Evolutionary conservation across 2,888 invertebrate genomes (phyloP).

Genomic region (Antitype chi): DNA sequence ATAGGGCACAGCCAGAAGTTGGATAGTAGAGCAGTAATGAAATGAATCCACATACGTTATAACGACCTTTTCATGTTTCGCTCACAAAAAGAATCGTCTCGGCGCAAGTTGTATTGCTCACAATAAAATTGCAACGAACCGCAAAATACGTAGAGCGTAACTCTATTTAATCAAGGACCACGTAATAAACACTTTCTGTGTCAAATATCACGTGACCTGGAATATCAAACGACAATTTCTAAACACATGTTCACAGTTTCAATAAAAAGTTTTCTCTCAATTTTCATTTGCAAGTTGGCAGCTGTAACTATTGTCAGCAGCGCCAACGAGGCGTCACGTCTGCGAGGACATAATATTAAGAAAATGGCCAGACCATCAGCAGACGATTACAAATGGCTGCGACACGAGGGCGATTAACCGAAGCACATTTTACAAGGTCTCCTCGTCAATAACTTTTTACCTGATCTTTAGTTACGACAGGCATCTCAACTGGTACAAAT

Average conservation of each 20-base stretch:
- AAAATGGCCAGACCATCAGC: conserved; percentile 59
- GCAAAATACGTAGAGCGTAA: conserved; percentile 31
- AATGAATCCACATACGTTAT: conserved; percentile 50
- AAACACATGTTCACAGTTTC: conserved; percentile 12
- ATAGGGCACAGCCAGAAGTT: conserved; percentile 28
- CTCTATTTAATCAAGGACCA: conserved; percentile 46
- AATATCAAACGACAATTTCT: conserved; percentile 7
- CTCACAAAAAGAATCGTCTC: conserved; percentile 54
- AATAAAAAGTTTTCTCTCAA: conserved; percentile 30
- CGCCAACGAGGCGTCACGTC: conserved; percentile 55
- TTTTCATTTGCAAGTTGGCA: conserved; percentile 47
- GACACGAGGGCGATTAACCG: conserved; percentile 58
- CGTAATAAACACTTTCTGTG: conserved; percentile 32
- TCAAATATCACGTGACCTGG: conserved; percentile 18
- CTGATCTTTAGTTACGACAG: conserved; percentile 45
- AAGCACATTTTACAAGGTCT: conserved; percentile 56
- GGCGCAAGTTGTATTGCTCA: conserved; percentile 47
- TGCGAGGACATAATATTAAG: conserved; percentile 57
- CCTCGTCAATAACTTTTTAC: conserved; percentile 50
- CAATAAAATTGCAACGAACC: conserved; percentile 51
- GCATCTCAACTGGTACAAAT: conserved; percentile 35
- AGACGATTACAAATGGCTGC: conserved; percentile 59
- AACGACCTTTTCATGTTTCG: conserved; percentile 57
- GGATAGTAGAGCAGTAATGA: conserved; percentile 24
- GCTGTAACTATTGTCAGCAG: conserved; percentile 40